Evolutionary conservation across 2,113 vertebrate genomes (phyloP), one percentile per base, ranked within the genome.

Genomic region (Hystrix cristata): DNA sequence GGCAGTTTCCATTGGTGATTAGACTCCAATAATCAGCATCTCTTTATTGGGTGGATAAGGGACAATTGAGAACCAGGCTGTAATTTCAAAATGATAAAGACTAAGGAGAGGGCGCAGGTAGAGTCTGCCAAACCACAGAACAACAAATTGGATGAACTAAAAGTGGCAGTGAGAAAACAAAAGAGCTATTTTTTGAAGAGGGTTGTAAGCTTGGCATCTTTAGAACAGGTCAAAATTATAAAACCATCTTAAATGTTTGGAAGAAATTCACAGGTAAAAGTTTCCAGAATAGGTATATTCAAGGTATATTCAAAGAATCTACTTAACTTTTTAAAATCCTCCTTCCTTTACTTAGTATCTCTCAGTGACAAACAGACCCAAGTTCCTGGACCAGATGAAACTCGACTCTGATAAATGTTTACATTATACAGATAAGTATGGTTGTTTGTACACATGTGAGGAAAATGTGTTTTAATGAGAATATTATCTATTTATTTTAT

Each of bases 401-500:
- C 67, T 48, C 71, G 64, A n/a, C 7, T 78, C 69, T 95, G 53
- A 93, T 87, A 91, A 91, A 78, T 46, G 78, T 72, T 62, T 72
- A 81, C 53, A 2, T 81, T 93, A 27, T 89, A 93, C 85, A 65
- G 29, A 79, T 53, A 51, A 91, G 55, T 60, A 64, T 86, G 79
- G 90, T 29, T 95, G 38, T 81, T 92, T 46, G 23, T 38, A 62
- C 60, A 9, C 83, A 9, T 94, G 34, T 64, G 4, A 59, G 14
- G 43, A 31, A 53, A 57, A 31, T 55, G 43, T 34, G 55, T 21
- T 83, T 60, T 85, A 74, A 46, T 67, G 87, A 93, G 62, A 76
- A 72, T 80, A 51, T 67, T 89, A 86, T 95, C 72, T 93, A 29
- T 21, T 90, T 64, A 85, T 94, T 65, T 92, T 62, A 90, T 93